These are phyloP conservation scores for Lasioglossum marginatum DNA, from an alignment of 2,888 invertebrate genomes.

Conservation along the genomic window DNA sequence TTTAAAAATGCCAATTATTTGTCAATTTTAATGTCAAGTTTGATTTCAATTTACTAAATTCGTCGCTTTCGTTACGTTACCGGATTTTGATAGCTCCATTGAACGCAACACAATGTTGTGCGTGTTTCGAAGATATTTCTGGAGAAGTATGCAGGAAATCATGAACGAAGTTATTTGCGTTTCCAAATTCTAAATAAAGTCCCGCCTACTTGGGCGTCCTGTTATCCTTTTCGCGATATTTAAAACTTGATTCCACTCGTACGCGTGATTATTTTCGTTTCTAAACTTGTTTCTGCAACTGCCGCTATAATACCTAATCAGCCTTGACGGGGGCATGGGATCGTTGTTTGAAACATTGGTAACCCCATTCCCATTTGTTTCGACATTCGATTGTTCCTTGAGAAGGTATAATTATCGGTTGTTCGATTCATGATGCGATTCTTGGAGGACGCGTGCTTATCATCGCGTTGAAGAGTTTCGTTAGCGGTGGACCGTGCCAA, in stretches of 20 bases:
- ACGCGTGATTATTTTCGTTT: constrained; percentile 10
- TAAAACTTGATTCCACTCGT: not conserved
- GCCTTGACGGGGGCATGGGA: constrained; percentile 26
- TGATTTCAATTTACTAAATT: not conserved
- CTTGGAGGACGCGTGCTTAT: constrained; percentile 49
- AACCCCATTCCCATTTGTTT: constrained; percentile 57
- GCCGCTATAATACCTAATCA: not conserved
- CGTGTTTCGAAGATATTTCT: constrained; percentile 25
- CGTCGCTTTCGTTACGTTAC: not conserved
- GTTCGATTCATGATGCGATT: constrained; percentile 47
- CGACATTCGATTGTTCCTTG: constrained; percentile 38
- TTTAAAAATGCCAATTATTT: not conserved
- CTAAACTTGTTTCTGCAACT: not conserved
- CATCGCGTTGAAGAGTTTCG: constrained; percentile 46
- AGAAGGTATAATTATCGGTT: constrained; percentile 55
- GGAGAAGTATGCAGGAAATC: constrained; percentile 21
- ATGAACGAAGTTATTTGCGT: constrained; percentile 10
- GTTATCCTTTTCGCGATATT: constrained; percentile 20
- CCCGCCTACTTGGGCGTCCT: constrained; percentile 5
- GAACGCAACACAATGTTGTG: not conserved
- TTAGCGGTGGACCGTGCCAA: constrained; percentile 57
- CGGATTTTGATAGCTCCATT: not conserved
- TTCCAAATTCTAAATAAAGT: constrained; percentile 39
- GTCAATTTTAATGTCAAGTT: not conserved
- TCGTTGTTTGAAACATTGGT: constrained; percentile 42